Percentiles rank a stretch among this genome's conserved stretches.
Evolutionary conservation across 1,140 invertebrate species (phyloP).

Genomic region (Gerris buenoi): DNA sequence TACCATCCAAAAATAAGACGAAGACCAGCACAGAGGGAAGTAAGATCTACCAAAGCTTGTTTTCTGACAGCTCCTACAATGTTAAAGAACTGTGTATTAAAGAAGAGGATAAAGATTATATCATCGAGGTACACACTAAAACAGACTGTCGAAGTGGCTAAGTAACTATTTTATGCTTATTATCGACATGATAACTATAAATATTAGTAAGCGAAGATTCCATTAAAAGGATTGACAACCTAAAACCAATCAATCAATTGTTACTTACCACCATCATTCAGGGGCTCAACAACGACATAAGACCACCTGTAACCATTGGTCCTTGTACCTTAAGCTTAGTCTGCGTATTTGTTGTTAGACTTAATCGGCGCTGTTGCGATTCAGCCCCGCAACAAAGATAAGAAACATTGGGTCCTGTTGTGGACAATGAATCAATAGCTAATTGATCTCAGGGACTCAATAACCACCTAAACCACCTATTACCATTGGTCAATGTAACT

Average conservation of each 20-base stretch:
- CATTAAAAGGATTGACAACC: background rate
- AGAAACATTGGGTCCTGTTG: too few species aligned
- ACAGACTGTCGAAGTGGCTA: background rate
- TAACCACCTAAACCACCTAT: too few species aligned
- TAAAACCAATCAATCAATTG: background rate
- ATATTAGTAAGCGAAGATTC: background rate
- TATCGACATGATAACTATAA: background rate
- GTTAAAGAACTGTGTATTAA: background rate
- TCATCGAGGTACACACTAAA: background rate
- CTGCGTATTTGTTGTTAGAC: too few species aligned
- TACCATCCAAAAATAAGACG: conserved; percentile 4
- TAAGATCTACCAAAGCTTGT: conserved; percentile 6
- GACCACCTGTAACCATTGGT: too few species aligned
- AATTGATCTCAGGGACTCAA: too few species aligned
- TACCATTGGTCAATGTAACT: too few species aligned
- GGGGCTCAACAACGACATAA: too few species aligned
- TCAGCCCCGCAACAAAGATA: too few species aligned
- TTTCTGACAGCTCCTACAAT: background rate
- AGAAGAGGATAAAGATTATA: background rate
- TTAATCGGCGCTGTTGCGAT: too few species aligned
- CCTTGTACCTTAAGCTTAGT: too few species aligned
- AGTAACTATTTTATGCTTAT: background rate
- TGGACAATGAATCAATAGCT: too few species aligned
- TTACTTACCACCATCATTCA: background rate
- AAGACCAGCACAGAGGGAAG: conserved; percentile 2